Percentiles rank a stretch among this genome's conserved stretches.
These are phyloP conservation scores for Dynastes tityus DNA, from an alignment of 2,888 invertebrate genomes.

Conservation along the genomic window DNA sequence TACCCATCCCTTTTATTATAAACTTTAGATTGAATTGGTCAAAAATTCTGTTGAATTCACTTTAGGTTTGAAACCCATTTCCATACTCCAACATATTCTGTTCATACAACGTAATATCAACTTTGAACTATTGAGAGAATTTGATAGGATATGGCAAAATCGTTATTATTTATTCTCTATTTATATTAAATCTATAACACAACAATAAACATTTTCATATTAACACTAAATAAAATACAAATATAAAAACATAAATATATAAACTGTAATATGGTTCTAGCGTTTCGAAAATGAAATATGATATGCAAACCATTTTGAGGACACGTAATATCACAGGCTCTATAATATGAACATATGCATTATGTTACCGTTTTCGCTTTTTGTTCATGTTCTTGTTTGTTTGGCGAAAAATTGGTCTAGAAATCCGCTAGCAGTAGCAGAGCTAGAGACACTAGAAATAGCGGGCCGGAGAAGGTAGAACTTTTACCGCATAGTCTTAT, in stretches of 20 bases:
- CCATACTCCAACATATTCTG: too few species aligned
- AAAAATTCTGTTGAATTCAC: too few species aligned
- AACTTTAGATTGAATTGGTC: too few species aligned
- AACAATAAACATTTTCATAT: neutral
- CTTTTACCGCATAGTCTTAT: constrained; percentile 57
- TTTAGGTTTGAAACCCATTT: too few species aligned
- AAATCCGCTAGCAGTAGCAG: constrained; percentile 38
- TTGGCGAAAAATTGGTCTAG: constrained; percentile 14
- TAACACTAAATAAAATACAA: constrained; percentile 2
- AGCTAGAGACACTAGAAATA: constrained; percentile 16
- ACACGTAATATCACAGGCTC: constrained; percentile 49
- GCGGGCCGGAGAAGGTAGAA: constrained; percentile 46
- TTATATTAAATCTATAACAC: neutral
- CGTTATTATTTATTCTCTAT: too few species aligned
- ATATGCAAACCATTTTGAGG: constrained; percentile 43
- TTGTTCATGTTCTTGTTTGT: neutral
- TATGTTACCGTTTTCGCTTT: neutral
- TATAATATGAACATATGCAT: constrained; percentile 28
- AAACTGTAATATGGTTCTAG: neutral
- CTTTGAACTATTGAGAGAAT: too few species aligned
- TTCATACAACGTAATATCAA: too few species aligned
- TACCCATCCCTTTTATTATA: too few species aligned
- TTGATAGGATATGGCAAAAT: too few species aligned
- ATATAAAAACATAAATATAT: neutral
- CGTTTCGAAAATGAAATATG: constrained; percentile 11